Evolutionary conservation across 2,797 vertebrate genomes (phyloP).

Genomic region (Erethizon dorsatum): DNA sequence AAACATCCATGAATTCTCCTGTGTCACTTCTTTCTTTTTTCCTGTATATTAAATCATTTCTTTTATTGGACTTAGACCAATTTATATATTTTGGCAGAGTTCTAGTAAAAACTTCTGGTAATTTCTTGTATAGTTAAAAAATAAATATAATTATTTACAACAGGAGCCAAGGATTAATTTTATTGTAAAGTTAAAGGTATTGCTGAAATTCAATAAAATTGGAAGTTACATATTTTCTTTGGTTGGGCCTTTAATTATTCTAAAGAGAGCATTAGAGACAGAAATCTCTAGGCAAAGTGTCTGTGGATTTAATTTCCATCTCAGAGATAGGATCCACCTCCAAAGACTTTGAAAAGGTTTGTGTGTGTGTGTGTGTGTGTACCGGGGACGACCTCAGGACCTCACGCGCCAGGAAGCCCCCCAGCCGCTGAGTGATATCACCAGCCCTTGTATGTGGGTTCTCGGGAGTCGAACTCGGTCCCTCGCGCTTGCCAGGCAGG

Average conservation of each 20-base stretch:
- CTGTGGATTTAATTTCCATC: not conserved
- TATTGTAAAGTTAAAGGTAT: not conserved
- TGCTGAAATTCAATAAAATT: constrained; percentile 10
- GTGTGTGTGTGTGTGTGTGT: no score
- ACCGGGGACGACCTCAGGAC: no score
- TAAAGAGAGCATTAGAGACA: not conserved
- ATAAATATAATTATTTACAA: not conserved
- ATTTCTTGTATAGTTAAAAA: constrained; percentile 19
- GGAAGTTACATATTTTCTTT: not conserved
- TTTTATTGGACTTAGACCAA: not conserved
- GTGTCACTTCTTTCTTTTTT: constrained; percentile 1
- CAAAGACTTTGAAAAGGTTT: not conserved
- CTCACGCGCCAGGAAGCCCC: no score
- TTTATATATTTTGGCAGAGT: constrained; percentile 25
- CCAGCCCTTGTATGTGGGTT: no score
- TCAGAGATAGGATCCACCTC: not conserved
- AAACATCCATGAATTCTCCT: not conserved
- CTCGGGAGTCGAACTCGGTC: no score
- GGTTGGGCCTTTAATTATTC: not conserved
- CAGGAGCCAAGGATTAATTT: not conserved
- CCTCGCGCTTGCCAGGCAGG: no score
- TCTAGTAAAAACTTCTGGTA: constrained; percentile 16
- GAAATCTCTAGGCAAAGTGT: not conserved
- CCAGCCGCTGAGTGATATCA: no score
- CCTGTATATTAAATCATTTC: not conserved